Base-by-base conservation (phyloP, 2,113 vertebrate genomes). In the Pollachius pollachius region DNA sequence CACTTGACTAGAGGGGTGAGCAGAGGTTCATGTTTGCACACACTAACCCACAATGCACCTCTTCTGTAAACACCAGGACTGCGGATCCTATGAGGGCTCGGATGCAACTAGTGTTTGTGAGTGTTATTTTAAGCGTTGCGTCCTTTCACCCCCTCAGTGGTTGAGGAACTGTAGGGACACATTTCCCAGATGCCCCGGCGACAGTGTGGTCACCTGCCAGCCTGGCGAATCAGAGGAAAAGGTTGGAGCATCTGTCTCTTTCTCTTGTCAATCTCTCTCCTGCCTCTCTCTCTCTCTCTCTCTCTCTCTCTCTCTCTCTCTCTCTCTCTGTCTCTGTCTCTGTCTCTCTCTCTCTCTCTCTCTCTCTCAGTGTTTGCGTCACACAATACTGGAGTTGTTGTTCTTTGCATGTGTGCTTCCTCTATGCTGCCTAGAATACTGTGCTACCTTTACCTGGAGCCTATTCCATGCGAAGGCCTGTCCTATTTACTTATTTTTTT, bases 141-240 rank as follows among this genome's bases (percentile, higher is more conserved):
- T 48, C 41, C 41, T 48, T 48, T 64, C 1, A 23, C 16, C 66
- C 21, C 37, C 61, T 66, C 82, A 98, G 97, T 99, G 97, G 97
- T 89, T 99, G 80, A 95, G 94, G 82, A 99, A 97, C 81, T 99
- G 97, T 85, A 98, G 96, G 81, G 94, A 96, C 84, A 95, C 96
- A 0, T 99, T 99, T 92, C 94, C 95, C 75, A 96, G 94, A 56
- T 95, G 95, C 74, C 94, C 96, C 15, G 93, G 93, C 85, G 96
- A 98, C 67, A 94, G 94, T 18, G 96, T 99, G 68, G 91, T 93
- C 5, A 90, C 92, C 66, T 92, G 89, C 78, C 92, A 93, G 79
- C 97, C 97, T 17, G 96, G 96, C 71, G 97, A 99, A 87, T 96
- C 96, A 0, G 96, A 97, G 83, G 97, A 99, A 87, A 99, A 99